Percentiles rank a stretch among this genome's conserved stretches.
Evolutionary conservation across 2,888 invertebrate genomes (phyloP).

Genomic region (Microplitis deprimator): DNA sequence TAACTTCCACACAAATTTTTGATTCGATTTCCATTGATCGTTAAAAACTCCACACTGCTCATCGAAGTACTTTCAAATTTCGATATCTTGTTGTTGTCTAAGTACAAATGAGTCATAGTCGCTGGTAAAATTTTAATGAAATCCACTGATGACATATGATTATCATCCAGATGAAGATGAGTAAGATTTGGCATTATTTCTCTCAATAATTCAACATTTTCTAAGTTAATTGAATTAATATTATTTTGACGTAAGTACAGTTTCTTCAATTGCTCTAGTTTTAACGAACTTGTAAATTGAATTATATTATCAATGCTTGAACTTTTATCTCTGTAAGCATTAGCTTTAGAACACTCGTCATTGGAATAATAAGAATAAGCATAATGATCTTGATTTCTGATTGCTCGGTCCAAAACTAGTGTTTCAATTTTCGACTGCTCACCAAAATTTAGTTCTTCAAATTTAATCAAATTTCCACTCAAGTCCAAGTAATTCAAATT

Average conservation of each 20-base stretch:
- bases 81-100: conserved; percentile 22
- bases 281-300: conserved; percentile 2
- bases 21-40: not conserved
- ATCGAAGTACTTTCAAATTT: conserved; percentile 20
- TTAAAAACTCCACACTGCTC: not conserved
- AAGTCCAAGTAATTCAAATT: not conserved
- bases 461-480: not conserved
- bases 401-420: not conserved
- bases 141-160: conserved; percentile 20
- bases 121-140: conserved; percentile 18
- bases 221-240: not conserved
- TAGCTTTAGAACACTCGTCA: not conserved
- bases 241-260: conserved; percentile 36
- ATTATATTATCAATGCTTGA: not conserved
- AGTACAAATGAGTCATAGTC: conserved; percentile 24
- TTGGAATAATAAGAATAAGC: not conserved
- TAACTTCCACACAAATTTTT: not conserved
- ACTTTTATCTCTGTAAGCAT: not conserved
- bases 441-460: not conserved
- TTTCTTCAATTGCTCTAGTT: conserved; percentile 33
- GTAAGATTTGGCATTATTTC: conserved; percentile 34
- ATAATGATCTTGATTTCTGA: not conserved
- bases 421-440: not conserved
- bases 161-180: conserved; percentile 35
- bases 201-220: not conserved